Evolutionary conservation across 2,113 vertebrate species (phyloP).

Genomic region (Sus scrofa): DNA sequence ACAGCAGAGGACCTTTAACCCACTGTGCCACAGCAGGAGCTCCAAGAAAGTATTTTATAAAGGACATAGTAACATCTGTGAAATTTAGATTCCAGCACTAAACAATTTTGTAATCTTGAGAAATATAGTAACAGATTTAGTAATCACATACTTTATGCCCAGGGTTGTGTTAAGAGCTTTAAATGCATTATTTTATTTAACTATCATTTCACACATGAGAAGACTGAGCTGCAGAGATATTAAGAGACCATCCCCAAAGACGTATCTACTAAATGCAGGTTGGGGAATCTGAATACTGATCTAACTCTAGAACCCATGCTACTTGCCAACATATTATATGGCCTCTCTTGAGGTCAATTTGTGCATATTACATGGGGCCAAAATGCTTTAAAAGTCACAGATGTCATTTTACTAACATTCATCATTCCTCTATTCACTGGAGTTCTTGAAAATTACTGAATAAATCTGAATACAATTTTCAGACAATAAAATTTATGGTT

Average conservation of each 20-base stretch:
- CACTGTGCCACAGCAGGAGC: too few species aligned
- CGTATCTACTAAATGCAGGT: conserved; percentile 34
- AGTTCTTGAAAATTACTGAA: conserved; percentile 42
- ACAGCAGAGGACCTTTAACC: too few species aligned
- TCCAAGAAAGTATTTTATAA: background rate
- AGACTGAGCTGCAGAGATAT: background rate
- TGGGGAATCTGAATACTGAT: background rate
- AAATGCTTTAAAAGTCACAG: conserved; percentile 50
- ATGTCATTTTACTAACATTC: conserved; percentile 46
- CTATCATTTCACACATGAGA: conserved; percentile 7
- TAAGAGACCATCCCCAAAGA: conserved; percentile 26
- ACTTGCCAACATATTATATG: background rate
- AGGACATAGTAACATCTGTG: background rate
- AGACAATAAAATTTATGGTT: conserved; percentile 33
- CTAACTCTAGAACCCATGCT: background rate
- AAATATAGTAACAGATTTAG: conserved; percentile 3
- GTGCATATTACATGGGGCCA: conserved; percentile 10
- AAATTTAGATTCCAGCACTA: conserved; percentile 26
- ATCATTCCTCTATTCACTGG: conserved; percentile 32
- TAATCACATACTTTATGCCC: conserved; percentile 5
- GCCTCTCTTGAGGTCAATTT: conserved; percentile 32
- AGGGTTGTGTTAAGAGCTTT: conserved; percentile 12
- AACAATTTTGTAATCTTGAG: background rate
- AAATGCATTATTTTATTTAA: conserved; percentile 34
- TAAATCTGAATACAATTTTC: conserved; percentile 40